Percentiles rank a stretch among this genome's conserved stretches.
Evolutionary conservation across 2,888 invertebrate genomes (phyloP).

Genomic region (Chaetogeoica ovagalla): DNA sequence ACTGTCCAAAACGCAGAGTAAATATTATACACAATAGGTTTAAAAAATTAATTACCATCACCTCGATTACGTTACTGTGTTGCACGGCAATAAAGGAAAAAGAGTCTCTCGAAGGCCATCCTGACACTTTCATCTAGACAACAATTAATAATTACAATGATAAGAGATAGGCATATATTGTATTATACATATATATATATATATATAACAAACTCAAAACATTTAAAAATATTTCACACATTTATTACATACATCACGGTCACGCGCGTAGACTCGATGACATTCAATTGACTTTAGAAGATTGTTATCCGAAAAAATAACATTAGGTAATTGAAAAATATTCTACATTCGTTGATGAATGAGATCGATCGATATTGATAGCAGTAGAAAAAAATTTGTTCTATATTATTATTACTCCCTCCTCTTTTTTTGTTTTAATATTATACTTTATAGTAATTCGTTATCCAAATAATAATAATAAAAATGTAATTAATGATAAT

Average conservation of each 20-base stretch:
- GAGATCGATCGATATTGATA: background rate
- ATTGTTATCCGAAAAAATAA: conserved; percentile 31
- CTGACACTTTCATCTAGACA: conserved; percentile 9
- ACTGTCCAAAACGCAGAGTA: background rate
- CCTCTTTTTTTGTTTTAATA: too few relatives aligned
- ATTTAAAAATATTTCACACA: background rate
- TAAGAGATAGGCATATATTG: background rate
- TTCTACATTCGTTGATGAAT: background rate
- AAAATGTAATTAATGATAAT: too few relatives aligned
- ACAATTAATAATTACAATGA: background rate
- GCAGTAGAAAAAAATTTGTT: too few relatives aligned
- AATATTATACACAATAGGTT: conserved; percentile 11
- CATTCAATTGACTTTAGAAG: conserved; percentile 51
- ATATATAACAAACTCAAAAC: background rate
- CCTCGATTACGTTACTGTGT: conserved; percentile 2
- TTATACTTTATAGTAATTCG: too few relatives aligned
- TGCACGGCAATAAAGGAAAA: background rate
- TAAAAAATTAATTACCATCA: conserved; percentile 9
- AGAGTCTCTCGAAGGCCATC: conserved; percentile 27
- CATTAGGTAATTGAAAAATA: conserved; percentile 19
- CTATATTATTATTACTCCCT: too few relatives aligned
- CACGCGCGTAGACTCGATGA: background rate
- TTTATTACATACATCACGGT: background rate
- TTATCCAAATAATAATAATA: too few relatives aligned
- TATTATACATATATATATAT: background rate